Percentiles rank a stretch among this genome's conserved stretches.
These are phyloP conservation scores for Ferrisia virgata DNA, from an alignment of 2,888 invertebrate species.

Conservation along the genomic window DNA sequence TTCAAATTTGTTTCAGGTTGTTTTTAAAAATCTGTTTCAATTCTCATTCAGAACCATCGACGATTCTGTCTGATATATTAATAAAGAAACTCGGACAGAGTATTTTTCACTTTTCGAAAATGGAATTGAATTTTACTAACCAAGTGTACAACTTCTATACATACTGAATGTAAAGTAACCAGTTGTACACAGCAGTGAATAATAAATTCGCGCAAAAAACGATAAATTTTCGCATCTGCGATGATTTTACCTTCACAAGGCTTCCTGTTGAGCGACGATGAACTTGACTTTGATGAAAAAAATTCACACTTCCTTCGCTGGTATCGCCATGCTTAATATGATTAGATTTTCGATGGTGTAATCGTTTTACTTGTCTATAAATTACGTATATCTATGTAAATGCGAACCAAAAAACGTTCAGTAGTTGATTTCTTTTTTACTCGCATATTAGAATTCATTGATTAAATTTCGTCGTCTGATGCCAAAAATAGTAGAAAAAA, in stretches of 20 bases:
- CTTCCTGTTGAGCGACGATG: neutral
- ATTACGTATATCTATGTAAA: neutral
- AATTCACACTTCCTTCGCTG: neutral
- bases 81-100: too few relatives aligned
- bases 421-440: neutral
- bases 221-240: neutral
- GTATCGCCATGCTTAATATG: neutral
- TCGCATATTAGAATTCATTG: neutral
- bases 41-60: too few relatives aligned
- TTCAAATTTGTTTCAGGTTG: too few relatives aligned
- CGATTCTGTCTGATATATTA: too few relatives aligned
- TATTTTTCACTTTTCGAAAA: too few relatives aligned
- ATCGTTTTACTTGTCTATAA: too few relatives aligned
- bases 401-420: neutral
- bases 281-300: conserved; percentile 20
- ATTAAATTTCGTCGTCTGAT: neutral
- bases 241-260: neutral
- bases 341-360: neutral
- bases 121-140: too few relatives aligned
- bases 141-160: neutral
- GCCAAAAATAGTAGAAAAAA: neutral
- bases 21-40: too few relatives aligned
- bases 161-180: neutral
- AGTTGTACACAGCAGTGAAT: too few relatives aligned
- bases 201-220: neutral